Evolutionary conservation across 2,113 vertebrate species (phyloP), one percentile per base, ranked within the genome.

Genomic region (Erythrolamprus reginae): DNA sequence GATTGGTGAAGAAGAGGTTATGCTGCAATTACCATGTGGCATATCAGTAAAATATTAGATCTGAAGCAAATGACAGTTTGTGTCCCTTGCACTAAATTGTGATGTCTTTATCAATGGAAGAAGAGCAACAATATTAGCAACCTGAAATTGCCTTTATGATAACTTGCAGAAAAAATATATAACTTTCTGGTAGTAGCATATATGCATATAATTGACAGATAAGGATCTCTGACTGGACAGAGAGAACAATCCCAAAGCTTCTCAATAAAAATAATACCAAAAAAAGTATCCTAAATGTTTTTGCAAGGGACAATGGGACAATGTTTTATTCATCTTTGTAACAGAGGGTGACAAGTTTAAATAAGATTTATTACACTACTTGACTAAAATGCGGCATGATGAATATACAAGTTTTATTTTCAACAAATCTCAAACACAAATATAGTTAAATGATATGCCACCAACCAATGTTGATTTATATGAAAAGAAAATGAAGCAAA

Each of bases 401-500:
- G 95, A 95, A 96, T 94, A 91, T 33, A 90, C 45, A 96, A 96
- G 85, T 93, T 92, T 88, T 93, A 89, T 90, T 3, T 9, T 87
- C 28, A 4, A 24, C 93, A 61, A 61, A 95, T 95, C 94, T 95
- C 91, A 42, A 94, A 90, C 95, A 93, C 92, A 95, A 95, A 93
- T 65, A 91, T 95, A 94, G 97, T 96, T 96, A 96, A 96, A 94
- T 58, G 82, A 38, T 90, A 45, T 96, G 94, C 93, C 96, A 95
- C 24, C 90, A 61, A 95, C 24, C 90, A 61, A 94, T 90, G 90
- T 94, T 95, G 93, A 95, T 93, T 96, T 95, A 96, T 96, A 95
- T 93, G 93, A 95, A 94, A 95, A 95, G 90, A 95, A 95, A 95
- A 96, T 95, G 95, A 97, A 95, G 94, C 92, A 94, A 94, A 94